Base-by-base conservation (phyloP, 1,140 invertebrate genomes). In the Zelostemma sp. region DNA sequence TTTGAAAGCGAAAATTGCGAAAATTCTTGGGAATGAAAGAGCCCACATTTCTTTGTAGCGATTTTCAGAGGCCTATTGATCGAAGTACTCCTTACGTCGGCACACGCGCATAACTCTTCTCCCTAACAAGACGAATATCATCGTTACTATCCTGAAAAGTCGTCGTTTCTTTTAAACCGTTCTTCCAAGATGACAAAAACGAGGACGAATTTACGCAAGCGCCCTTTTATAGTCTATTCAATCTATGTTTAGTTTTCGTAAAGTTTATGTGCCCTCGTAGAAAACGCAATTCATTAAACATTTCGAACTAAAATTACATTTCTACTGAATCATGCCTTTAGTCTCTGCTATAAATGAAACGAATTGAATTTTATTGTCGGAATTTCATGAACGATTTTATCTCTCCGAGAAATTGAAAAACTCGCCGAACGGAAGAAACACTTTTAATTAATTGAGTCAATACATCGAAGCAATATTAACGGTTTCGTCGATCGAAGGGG, bases 81-180 rank as follows among this genome's bases (percentile, higher is more conserved):
- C 83, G 81, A 79, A 72, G 75, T 72, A 83, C 77, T 83, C 80
- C 66, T 70, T 73, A 78, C 74, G 73, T 75, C 56, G 80, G 83
- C 83, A 85, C 83, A 85, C 82, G 83, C 82, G 82, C 83, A 85
- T 83, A 83, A 80, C 81, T 82, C 79, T 79, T 76, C 73, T 69
- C 80, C 75, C 81, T 83, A 85, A 84, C 83, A 81, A 84, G 81
- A 85, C 83, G 81, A 85, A 85, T 84, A 84, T 83, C 80, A 83
- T 81, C 78, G 75, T 78, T 61, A 72, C 75, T 76, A 73, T 77
- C 77, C 76, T 80, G 76, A 71, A 83, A 85, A 84, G 81, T 78
- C 74, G 70, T 75, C 74, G 75, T 57, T 68, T 74, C 67, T 68
- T 62, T 43, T 54, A 54, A 63, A 57, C 47, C 73, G 67, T 59